These are phyloP conservation scores for Trematocara macrostoma DNA, from an alignment of 2,113 vertebrate species.

Conservation along the genomic window DNA sequence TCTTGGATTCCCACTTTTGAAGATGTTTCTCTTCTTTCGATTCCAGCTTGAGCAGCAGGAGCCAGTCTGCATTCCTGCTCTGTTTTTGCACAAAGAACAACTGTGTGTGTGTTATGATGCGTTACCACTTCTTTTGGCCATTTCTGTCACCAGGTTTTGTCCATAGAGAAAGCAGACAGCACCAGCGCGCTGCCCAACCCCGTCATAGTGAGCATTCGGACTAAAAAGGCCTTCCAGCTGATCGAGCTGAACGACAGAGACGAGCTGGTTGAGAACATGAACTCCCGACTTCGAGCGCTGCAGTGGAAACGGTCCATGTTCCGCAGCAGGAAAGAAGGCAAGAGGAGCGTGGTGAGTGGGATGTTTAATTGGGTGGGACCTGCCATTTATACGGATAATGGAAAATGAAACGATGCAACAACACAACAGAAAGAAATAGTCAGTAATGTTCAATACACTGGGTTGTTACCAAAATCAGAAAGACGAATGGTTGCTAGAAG, in stretches of 20 bases:
- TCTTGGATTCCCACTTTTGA: background rate
- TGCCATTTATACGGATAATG: accelerated
- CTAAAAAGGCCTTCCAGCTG: slow-evolving; percentile 92
- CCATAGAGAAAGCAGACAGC: slow-evolving; percentile 91
- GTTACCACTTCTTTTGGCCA: background rate
- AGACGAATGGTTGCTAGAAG: background rate
- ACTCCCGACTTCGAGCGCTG: slow-evolving; percentile 70
- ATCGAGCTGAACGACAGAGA: slow-evolving; percentile 86
- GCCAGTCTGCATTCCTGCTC: background rate
- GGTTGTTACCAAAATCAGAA: background rate
- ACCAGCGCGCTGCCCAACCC: slow-evolving; percentile 86
- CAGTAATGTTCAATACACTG: accelerated
- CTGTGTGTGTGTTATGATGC: background rate
- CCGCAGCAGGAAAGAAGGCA: slow-evolving; percentile 24
- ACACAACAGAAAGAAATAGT: background rate
- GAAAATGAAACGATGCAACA: background rate
- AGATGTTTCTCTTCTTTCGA: background rate
- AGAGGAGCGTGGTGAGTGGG: slow-evolving; percentile 48
- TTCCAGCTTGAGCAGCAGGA: background rate
- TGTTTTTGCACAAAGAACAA: background rate
- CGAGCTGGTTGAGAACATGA: slow-evolving; percentile 79
- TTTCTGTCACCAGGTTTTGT: slow-evolving; percentile 78
- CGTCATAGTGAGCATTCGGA: slow-evolving; percentile 86
- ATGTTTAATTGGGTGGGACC: background rate
- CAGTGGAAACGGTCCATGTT: slow-evolving; percentile 65